phyloP scores from a whole-genome alignment of 2,888 invertebrate genomes.

The Sinotaia quadrata region DNA sequence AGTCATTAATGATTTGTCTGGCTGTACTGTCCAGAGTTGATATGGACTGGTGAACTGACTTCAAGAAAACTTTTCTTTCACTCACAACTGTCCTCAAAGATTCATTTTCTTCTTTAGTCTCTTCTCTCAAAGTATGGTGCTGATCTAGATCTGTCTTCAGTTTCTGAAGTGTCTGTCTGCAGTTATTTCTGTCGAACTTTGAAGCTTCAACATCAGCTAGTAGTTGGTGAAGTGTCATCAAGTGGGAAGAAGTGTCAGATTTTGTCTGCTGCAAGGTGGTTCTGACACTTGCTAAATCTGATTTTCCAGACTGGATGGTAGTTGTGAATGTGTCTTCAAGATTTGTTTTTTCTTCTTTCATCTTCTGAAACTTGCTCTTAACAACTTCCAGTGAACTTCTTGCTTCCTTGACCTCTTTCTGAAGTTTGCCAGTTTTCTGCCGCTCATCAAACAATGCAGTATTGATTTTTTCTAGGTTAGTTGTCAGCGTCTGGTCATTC shows the following conservation, averaged over 20 bases:
- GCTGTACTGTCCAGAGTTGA: slow-evolving; percentile 9
- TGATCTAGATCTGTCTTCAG: slow-evolving; percentile 26
- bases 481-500: slow-evolving; percentile 38
- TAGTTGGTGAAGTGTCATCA: background rate
- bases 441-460: slow-evolving; percentile 40
- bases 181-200: slow-evolving; percentile 9
- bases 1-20: background rate
- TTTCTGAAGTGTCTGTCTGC: slow-evolving; percentile 6
- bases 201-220: slow-evolving; percentile 5
- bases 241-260: background rate
- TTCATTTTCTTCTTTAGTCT: slow-evolving; percentile 19
- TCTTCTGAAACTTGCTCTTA: slow-evolving; percentile 31
- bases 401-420: slow-evolving; percentile 35
- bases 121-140: slow-evolving; percentile 13
- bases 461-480: slow-evolving; percentile 36
- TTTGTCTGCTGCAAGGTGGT: background rate
- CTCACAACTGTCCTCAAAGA: slow-evolving; percentile 19
- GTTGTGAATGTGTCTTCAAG: slow-evolving; percentile 29
- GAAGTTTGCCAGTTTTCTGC: slow-evolving; percentile 34
- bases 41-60: slow-evolving; percentile 9
- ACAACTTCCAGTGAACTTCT: slow-evolving; percentile 26
- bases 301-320: slow-evolving; percentile 2
- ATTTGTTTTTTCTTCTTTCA: slow-evolving; percentile 30
- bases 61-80: slow-evolving; percentile 14
- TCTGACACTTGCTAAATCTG: slow-evolving; percentile 1